Percentiles rank a stretch among this genome's conserved stretches.
Conservation (phyloP, 2,888 invertebrate genomes). For the Cerastis leucographa region DNA sequence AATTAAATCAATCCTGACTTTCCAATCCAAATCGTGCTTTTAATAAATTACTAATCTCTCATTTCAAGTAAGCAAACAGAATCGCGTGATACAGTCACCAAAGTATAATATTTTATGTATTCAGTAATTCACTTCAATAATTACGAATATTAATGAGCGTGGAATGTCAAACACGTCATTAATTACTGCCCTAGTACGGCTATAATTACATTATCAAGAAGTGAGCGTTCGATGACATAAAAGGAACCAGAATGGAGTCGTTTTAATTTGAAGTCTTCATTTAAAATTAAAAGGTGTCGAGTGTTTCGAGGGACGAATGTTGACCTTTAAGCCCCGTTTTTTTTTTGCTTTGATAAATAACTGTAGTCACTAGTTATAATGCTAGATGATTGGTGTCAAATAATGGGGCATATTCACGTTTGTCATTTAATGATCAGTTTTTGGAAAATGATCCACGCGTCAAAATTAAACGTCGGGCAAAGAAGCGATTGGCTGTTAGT, state of each 20-base stretch:
- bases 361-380: background rate
- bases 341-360: background rate
- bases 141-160: constrained; percentile 56
- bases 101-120: constrained; percentile 31
- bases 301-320: constrained; percentile 6
- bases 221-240: constrained; percentile 30
- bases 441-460: background rate
- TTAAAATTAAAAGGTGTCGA: constrained; percentile 8
- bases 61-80: constrained; percentile 27
- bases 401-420: no score
- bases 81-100: constrained; percentile 34
- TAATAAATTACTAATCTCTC: constrained; percentile 1
- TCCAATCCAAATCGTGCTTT: constrained; percentile 5
- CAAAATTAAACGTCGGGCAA: background rate
- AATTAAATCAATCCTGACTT: constrained; percentile 21
- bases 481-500: background rate
- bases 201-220: constrained; percentile 59
- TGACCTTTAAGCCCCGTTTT: background rate
- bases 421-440: background rate
- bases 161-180: constrained; percentile 45
- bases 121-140: constrained; percentile 50
- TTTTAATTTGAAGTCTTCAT: constrained; percentile 32
- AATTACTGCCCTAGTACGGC: constrained; percentile 46
- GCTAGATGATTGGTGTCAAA: background rate
- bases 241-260: constrained; percentile 16